Evolutionary conservation across 2,888 invertebrate species (phyloP), one percentile per base, ranked within the genome.

Genomic region (Lycophotia porphyrea): DNA sequence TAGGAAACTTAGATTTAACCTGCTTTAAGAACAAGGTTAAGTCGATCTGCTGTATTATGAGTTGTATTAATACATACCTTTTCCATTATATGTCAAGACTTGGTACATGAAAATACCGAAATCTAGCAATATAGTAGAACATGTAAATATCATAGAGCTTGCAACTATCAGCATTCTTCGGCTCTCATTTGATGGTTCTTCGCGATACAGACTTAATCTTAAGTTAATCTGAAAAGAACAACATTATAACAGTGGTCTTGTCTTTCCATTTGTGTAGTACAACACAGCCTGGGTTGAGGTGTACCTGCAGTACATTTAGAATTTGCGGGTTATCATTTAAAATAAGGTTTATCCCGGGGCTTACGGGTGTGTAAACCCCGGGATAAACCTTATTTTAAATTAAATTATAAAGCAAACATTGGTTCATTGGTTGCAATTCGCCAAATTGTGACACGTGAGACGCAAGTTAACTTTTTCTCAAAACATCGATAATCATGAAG

Each of bases 221-320:
- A 73, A 70, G 67, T 88, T 88, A 47, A 91, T 88, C 92, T 91
- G 85, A 86, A 87, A 71, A 24, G 2, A 60, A 58, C 0, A 24
- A 27, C 5, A 42, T 11, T n/a, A 8, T 24, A 21, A 5, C 4
- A 5, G 7, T 27, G 36, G 5, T 34, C 0, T 9, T 34, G 5
- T n/a, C 2, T 27, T 72, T 44, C 21, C 5, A 72, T 60, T 34
- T 60, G 0, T 55, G 1, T 27, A 15, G n/a, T n/a, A n/a, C n/a
- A n/a, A n/a, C n/a, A n/a, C n/a, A n/a, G n/a, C n/a, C n/a, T 21
- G 21, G 47, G 21, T 18, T 18, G 27, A 27, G 27, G 15, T 15
- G 5, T 27, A 55, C 15, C 55, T 55, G 15, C 15, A 5, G 55
- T 52, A 27, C 27, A 55, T 7, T 0, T 15, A 15, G 27, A 55